Base-by-base conservation (phyloP, 2,797 vertebrate genomes). In the Delichon dasypus region DNA sequence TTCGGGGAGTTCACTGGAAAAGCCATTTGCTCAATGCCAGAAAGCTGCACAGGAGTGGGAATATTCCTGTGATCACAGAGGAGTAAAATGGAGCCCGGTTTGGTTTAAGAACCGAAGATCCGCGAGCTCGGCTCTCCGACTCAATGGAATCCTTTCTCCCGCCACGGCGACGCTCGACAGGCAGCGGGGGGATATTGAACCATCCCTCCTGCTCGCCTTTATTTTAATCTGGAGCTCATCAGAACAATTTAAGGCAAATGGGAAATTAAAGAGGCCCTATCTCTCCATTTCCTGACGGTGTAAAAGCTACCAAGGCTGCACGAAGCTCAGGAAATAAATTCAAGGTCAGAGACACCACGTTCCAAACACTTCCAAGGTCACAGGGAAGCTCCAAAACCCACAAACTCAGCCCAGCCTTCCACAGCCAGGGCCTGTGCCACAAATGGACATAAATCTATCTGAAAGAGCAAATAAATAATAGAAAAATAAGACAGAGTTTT, bases 151-250 rank as follows among this genome's bases (percentile, higher is more conserved):
- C 55, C 61, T 15, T n/a, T 26, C 79, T 71, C 73, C 64, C 34
- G 20, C 22, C 71, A 44, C 47, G 9, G 80, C 17, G 2, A 47
- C 16, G 36, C 87, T 85, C 75, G 11, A 36, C 4, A 67, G 61
- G 78, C 38, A 58, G 81, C 2, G 2, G 21, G 42, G 40, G 40
- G 60, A 67, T 60, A 85, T 2, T 51, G 68, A 82, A 55, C 70
- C 75, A 44, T 34, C 58, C 89, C 67, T 54, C 27, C 66, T 47
- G 58, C 60, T 65, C 50, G 7, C 51, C 85, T 91, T 96, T 84
- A 92, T 85, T 90, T 92, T 84, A 93, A 85, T 91, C 47, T 5
- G 32, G 64, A 86, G 45, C 81, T 84, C 94, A 92, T 77, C 92
- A 89, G 88, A 90, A 92, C 68, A 58, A 92, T 71, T 65, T 60